Base-by-base conservation (phyloP, 1,140 invertebrate genomes). In the Asobara japonica region DNA sequence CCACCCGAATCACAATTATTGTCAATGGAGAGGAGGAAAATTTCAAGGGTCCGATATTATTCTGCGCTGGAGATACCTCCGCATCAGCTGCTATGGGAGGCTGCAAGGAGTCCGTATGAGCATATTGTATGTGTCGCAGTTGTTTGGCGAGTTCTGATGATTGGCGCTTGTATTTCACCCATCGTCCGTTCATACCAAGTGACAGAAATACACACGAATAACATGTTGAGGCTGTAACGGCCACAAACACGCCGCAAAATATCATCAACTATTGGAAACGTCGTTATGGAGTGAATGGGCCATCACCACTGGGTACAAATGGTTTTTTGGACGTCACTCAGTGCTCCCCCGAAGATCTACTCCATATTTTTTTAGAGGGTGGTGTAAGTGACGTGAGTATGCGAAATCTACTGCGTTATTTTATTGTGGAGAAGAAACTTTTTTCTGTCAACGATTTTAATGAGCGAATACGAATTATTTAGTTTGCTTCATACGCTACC, bases 341-440 rank as follows among this genome's bases (percentile, higher is more conserved):
- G 41, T 77, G 76, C 68, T 70, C 77, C 13, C 76, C 74, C 11
- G 76, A 79, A 61, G 78, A 79, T 67, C n/a, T 25, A 13, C 78
- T 78, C 74, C 77, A 77, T 38, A 36, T 76, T 4, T 33, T 79
- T 7, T n/a, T 73, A 27, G 78, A 77, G 73, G 78, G 77, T 2
- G 56, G 64, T 0, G 31, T 33, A n/a, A 10, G 25, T 2, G 74
- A 77, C 67, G 62, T 78, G 1, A 13, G 6, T 1, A 51, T 45
- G 16, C 7, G 72, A 70, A n/a, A 31, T 18, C 60, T 67, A 27
- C 48, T 77, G 16, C n/a, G 51, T 3, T 74, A 76, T 64, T 69
- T 60, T 16, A 71, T 77, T 20, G 1, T 31, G 2, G 61, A 38
- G 13, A 56, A 30, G 22, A 30, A 69, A 33, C 31, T 76, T 13